These are phyloP conservation scores for Brachionus manjavacas DNA, from an alignment of 1,140 invertebrate genomes.

Conservation along the genomic window DNA sequence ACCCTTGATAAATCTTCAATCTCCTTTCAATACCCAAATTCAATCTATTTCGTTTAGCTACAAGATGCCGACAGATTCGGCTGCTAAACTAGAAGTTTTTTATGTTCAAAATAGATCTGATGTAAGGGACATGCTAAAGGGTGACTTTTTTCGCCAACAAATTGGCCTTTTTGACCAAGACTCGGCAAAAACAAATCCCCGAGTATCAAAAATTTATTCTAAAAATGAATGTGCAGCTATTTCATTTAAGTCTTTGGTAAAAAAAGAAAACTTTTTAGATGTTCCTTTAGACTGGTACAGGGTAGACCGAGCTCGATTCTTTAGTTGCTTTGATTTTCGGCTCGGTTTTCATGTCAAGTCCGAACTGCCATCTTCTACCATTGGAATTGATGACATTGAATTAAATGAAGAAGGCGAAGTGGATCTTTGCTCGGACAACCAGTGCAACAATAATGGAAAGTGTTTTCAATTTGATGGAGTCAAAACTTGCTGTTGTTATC, in stretches of 20 bases:
- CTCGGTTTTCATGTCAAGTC: background rate
- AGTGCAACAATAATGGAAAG: slow-evolving; percentile 22
- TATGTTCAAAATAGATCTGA: background rate
- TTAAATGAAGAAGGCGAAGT: slow-evolving; percentile 14
- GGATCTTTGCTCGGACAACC: background rate
- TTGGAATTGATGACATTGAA: slow-evolving; percentile 8
- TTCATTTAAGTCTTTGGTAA: background rate
- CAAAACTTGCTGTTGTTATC: slow-evolving; percentile 6
- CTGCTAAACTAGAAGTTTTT: background rate
- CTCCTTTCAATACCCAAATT: background rate
- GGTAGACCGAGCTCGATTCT: background rate
- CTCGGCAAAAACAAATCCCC: background rate
- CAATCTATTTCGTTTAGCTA: slow-evolving; percentile 14
- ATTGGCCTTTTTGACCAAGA: background rate
- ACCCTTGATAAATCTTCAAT: background rate
- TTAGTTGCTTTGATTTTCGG: slow-evolving; percentile 2
- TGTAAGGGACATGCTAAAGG: background rate
- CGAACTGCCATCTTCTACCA: background rate
- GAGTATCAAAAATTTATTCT: background rate
- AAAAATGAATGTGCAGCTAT: background rate
- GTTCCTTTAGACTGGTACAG: background rate
- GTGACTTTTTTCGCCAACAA: background rate
- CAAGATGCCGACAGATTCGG: background rate
- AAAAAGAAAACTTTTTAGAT: background rate
- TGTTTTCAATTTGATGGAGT: slow-evolving; percentile 13